These are phyloP conservation scores for Hippocampus guttulatus DNA, from an alignment of 2,113 vertebrate genomes.

Conservation along the genomic window DNA sequence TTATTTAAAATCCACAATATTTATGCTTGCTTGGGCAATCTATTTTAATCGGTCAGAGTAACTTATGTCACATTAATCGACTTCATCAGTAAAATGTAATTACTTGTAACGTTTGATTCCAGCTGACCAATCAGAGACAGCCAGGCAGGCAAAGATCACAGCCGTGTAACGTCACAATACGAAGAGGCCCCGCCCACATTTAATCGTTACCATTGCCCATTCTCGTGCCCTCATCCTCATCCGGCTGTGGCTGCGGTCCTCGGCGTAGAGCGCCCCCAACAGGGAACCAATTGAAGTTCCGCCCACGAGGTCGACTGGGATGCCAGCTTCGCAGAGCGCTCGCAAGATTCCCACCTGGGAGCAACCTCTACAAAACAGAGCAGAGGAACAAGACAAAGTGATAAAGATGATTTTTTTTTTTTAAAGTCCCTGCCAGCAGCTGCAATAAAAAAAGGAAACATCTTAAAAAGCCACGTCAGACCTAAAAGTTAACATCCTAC, in stretches of 20 bases:
- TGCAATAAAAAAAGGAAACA: not conserved
- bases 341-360: slow-evolving; percentile 87
- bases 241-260: slow-evolving; percentile 84
- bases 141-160: not conserved
- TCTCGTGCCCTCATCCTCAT: slow-evolving; percentile 84
- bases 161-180: too few relatives aligned
- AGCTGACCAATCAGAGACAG: not conserved
- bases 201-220: slow-evolving; percentile 84
- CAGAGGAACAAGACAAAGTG: not conserved
- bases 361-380: slow-evolving; percentile 78
- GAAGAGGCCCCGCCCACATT: too few relatives aligned
- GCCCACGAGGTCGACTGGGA: slow-evolving; percentile 88
- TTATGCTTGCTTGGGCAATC: too few relatives aligned
- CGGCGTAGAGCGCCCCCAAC: slow-evolving; percentile 87
- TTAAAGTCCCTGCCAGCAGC: too few relatives aligned
- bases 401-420: too few relatives aligned
- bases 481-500: too few relatives aligned
- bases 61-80: too few relatives aligned
- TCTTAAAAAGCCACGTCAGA: too few relatives aligned
- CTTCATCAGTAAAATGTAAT: not conserved
- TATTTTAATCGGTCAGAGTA: too few relatives aligned
- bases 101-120: too few relatives aligned
- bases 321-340: slow-evolving; percentile 81
- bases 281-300: slow-evolving; percentile 90
- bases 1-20: too few relatives aligned